These are phyloP conservation scores for Sarotherodon lohbergeri DNA, from an alignment of 2,113 vertebrate genomes.

Conservation along the genomic window DNA sequence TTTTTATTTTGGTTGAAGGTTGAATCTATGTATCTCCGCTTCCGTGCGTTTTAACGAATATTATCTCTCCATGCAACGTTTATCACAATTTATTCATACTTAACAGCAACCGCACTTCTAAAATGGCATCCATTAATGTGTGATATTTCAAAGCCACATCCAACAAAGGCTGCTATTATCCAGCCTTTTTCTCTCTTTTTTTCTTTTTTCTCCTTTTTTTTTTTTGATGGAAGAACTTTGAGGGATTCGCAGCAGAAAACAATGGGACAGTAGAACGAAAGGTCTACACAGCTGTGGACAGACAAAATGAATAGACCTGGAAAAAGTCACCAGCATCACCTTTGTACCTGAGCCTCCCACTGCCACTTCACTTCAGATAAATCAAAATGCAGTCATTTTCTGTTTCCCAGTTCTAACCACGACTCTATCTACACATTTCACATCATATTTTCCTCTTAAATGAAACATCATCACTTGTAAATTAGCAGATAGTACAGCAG, in stretches of 20 bases:
- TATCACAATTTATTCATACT: conserved; percentile 64
- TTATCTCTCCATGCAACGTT: conserved; percentile 62
- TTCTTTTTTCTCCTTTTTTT: not conserved
- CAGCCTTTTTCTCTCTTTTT: not conserved
- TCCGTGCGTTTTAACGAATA: conserved; percentile 58
- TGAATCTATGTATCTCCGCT: conserved; percentile 32
- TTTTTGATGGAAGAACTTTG: conserved; percentile 33
- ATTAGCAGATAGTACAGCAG: not conserved
- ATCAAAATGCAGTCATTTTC: not conserved
- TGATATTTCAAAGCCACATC: conserved; percentile 63
- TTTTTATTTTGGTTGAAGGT: not conserved
- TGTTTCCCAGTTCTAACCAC: not conserved
- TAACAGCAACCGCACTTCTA: conserved; percentile 46
- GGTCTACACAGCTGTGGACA: conserved; percentile 42
- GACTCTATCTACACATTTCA: not conserved
- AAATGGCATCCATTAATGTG: conserved; percentile 66
- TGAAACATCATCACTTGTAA: not conserved
- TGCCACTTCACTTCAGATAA: not conserved
- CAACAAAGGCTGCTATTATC: conserved; percentile 62
- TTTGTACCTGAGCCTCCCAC: conserved; percentile 7
- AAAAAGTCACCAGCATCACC: conserved; percentile 42
- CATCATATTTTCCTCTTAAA: not conserved
- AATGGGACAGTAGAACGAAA: conserved; percentile 46
- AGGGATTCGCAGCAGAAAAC: conserved; percentile 49
- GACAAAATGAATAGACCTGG: conserved; percentile 40